Conservation (phyloP, 2,797 vertebrate species). For the Lophura swinhoii region DNA sequence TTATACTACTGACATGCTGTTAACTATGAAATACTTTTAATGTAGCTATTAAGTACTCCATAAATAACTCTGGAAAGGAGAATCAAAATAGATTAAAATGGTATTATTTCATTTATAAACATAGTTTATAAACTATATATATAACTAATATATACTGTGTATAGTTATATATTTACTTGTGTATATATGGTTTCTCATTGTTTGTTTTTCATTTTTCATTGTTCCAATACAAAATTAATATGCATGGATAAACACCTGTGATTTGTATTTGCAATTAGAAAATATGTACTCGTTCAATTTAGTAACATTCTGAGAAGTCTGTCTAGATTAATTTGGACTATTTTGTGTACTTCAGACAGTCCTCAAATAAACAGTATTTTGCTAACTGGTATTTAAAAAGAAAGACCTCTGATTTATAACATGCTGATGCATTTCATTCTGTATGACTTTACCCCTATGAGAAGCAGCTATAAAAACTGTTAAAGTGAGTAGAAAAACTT, state of each 20-base stretch:
- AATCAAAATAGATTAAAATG: constrained; percentile 27
- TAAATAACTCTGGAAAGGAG: not conserved
- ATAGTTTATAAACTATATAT: too few species aligned
- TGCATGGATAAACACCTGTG: not conserved
- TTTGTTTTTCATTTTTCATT: not conserved
- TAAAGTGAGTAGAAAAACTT: not conserved
- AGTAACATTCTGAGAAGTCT: not conserved
- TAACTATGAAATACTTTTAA: constrained; percentile 68
- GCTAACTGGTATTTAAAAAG: not conserved
- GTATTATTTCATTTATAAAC: constrained; percentile 10
- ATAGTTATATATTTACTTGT: not conserved
- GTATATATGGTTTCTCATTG: not conserved
- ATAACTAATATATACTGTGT: not conserved
- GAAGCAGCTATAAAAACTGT: not conserved
- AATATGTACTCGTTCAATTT: not conserved
- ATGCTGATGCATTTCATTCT: not conserved
- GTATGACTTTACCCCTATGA: not conserved
- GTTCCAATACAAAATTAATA: not conserved
- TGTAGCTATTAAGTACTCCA: constrained; percentile 18
- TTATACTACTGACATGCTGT: constrained; percentile 54
- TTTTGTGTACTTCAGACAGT: not conserved
- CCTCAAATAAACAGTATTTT: not conserved
- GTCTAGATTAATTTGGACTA: not conserved
- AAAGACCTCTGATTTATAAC: not conserved
- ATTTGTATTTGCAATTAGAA: not conserved